Conservation (phyloP, 2,888 invertebrate genomes). For the Caenorhabditis sulstoni region DNA sequence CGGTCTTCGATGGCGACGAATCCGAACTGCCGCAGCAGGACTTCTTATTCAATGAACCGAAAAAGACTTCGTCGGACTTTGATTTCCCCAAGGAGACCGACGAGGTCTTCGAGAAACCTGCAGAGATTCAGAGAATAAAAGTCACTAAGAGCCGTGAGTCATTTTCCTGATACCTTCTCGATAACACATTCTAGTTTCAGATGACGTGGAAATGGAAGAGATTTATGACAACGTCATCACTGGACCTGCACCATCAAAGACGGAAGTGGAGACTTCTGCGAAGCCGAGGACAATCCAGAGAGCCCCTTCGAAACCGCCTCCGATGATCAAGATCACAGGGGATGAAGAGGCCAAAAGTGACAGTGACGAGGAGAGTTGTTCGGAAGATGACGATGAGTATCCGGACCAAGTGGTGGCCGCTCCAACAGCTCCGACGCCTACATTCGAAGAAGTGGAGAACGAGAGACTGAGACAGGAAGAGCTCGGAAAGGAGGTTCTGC, state of each 20-base stretch:
- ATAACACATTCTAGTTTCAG: constrained; percentile 34
- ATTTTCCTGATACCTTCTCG: background rate
- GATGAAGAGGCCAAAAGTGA: constrained; percentile 64
- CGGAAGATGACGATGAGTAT: constrained; percentile 80
- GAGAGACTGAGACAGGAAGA: constrained; percentile 74
- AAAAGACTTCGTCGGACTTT: constrained; percentile 39
- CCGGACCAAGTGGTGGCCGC: constrained; percentile 78
- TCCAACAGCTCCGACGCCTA: constrained; percentile 75
- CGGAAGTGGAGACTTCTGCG: background rate
- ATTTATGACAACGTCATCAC: constrained; percentile 59
- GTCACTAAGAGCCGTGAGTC: constrained; percentile 51
- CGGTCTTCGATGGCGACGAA: constrained; percentile 78
- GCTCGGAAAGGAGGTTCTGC: constrained; percentile 72
- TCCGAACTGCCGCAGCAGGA: constrained; percentile 59
- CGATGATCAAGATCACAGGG: constrained; percentile 60
- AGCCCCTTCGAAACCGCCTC: constrained; percentile 47
- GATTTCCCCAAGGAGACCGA: constrained; percentile 60
- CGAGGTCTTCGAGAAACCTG: constrained; percentile 64
- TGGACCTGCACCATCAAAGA: constrained; percentile 15
- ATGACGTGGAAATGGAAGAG: constrained; percentile 71
- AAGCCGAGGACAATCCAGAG: constrained; percentile 17
- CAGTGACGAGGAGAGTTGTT: constrained; percentile 69
- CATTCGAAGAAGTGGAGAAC: constrained; percentile 73
- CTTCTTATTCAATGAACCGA: constrained; percentile 47
- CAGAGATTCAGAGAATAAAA: constrained; percentile 54